Conservation (phyloP, 2,888 invertebrate species). For the Stomorhina lunata region DNA sequence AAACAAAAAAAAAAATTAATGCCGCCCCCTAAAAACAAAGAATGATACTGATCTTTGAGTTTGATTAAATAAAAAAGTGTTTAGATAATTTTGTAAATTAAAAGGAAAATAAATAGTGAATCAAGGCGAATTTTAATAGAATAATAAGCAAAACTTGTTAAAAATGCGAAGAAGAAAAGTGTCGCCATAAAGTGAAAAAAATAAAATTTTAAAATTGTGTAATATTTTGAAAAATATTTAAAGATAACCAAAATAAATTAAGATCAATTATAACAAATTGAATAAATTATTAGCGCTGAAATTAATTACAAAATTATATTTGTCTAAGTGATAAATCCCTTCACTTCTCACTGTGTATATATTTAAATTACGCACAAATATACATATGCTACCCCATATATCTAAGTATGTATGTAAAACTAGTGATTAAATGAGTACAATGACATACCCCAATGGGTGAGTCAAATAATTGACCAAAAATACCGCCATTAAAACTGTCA, state of each 20-base stretch:
- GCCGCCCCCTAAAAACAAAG: conserved; percentile 17
- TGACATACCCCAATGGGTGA: conserved; percentile 11
- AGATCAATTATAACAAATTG: no score
- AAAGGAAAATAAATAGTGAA: conserved; percentile 7
- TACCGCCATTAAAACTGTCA: not conserved
- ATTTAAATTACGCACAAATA: no score
- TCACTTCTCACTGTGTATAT: no score
- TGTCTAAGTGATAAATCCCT: no score
- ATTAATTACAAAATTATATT: no score
- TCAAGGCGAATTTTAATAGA: conserved; percentile 16
- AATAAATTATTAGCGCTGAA: no score
- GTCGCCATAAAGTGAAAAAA: not conserved
- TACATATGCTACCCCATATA: no score
- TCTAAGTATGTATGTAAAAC: no score
- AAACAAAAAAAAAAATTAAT: not conserved
- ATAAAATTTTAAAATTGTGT: not conserved
- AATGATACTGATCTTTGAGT: conserved; percentile 23
- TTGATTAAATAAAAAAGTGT: not conserved
- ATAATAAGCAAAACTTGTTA: conserved; percentile 3
- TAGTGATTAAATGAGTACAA: not conserved
- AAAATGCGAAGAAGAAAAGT: not conserved
- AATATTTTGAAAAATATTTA: no score
- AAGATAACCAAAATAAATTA: no score
- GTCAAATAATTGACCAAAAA: conserved; percentile 18
- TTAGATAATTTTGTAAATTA: not conserved